phyloP scores from a whole-genome alignment of 64 coral and sea anemone species.

The Platygyra sinensis region DNA sequence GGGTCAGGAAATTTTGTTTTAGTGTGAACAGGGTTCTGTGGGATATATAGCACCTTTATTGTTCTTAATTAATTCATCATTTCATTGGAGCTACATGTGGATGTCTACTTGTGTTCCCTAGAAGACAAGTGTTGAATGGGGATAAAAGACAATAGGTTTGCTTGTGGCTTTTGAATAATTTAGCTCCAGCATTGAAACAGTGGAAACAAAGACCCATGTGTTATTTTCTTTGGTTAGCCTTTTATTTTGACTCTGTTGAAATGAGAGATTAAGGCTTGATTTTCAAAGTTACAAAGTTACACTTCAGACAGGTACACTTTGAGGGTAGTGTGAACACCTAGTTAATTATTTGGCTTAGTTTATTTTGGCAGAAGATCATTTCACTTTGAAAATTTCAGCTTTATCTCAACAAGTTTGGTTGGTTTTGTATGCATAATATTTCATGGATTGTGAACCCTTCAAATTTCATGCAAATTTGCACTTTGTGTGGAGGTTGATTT shows the following conservation, averaged over 20 bases:
- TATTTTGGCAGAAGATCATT: neutral
- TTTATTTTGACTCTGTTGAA: conserved; percentile 30
- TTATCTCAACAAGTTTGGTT: neutral
- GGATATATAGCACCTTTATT: neutral
- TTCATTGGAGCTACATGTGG: conserved; percentile 1
- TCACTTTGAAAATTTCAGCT: neutral
- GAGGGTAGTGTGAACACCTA: neutral
- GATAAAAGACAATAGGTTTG: conserved; percentile 28
- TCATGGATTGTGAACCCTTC: conserved; percentile 20
- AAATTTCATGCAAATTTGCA: conserved; percentile 41
- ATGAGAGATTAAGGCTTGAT: neutral
- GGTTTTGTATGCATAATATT: conserved; percentile 26
- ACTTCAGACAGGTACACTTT: neutral
- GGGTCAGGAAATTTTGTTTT: neutral
- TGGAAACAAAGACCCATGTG: conserved; percentile 46
- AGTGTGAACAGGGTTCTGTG: neutral
- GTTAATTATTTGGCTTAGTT: neutral
- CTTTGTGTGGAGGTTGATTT: neutral
- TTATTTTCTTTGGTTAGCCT: conserved; percentile 7
- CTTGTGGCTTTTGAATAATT: conserved; percentile 50
- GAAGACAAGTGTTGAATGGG: conserved; percentile 20
- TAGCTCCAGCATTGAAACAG: neutral
- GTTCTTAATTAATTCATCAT: neutral
- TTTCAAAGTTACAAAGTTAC: neutral
- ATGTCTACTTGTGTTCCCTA: neutral